Evolutionary conservation across 2,888 invertebrate species (phyloP).

Genomic region (Aricia artaxerxes): DNA sequence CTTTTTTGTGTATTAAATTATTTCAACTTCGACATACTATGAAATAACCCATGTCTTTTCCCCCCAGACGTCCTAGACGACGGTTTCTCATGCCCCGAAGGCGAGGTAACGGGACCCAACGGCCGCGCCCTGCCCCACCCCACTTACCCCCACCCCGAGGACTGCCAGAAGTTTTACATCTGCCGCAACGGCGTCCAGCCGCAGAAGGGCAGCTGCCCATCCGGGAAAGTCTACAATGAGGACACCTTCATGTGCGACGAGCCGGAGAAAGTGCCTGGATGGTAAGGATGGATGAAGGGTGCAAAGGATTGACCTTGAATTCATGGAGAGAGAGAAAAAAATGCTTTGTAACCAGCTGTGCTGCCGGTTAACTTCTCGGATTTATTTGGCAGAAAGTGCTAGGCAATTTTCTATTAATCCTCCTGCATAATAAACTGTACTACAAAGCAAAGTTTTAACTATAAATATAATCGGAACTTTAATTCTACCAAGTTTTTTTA

Average conservation of each 20-base stretch:
- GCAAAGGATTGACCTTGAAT: no score
- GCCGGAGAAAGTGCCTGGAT: slow-evolving; percentile 88
- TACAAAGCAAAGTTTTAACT: no score
- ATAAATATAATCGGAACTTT: no score
- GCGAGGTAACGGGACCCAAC: slow-evolving; percentile 83
- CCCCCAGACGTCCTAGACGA: slow-evolving; percentile 84
- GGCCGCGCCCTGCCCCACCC: slow-evolving; percentile 87
- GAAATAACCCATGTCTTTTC: neutral
- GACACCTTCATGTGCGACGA: slow-evolving; percentile 88
- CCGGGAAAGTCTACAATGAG: slow-evolving; percentile 89
- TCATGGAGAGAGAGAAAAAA: no score
- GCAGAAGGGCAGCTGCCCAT: slow-evolving; percentile 86
- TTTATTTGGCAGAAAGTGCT: no score
- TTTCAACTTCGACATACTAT: no score
- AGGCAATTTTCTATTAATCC: no score
- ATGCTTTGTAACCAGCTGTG: no score
- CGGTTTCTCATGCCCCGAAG: slow-evolving; percentile 88
- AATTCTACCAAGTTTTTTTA: no score
- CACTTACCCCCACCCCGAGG: slow-evolving; percentile 88
- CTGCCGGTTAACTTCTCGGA: no score
- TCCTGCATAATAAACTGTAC: no score
- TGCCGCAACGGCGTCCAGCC: slow-evolving; percentile 88
- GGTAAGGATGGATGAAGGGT: slow-evolving; percentile 69
- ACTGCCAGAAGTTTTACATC: slow-evolving; percentile 91
- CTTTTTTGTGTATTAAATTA: no score